These are phyloP conservation scores for Punctoribates punctum DNA, from an alignment of 2,888 invertebrate species.

Conservation along the genomic window DNA sequence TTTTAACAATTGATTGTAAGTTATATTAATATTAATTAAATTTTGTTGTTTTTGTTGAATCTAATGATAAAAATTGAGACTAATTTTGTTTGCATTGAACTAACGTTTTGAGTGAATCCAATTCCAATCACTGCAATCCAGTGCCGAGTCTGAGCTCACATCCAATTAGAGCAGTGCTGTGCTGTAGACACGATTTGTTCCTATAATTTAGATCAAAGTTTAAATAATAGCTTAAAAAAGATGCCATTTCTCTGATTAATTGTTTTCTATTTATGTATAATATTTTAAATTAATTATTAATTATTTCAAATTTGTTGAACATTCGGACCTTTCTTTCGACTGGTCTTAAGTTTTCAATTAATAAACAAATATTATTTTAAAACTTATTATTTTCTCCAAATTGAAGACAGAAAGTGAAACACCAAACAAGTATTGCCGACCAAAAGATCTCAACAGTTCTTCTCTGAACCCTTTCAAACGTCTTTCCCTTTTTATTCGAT, in stretches of 20 bases:
- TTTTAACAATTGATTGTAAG: constrained; percentile 17
- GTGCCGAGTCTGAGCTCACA: not conserved
- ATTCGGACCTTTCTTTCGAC: not conserved
- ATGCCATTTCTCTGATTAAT: not conserved
- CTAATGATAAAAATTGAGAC: constrained; percentile 10
- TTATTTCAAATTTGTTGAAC: constrained; percentile 25
- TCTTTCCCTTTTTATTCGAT: no score
- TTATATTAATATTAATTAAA: constrained; percentile 21
- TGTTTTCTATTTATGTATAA: not conserved
- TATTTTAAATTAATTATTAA: constrained; percentile 16
- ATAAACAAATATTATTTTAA: not conserved
- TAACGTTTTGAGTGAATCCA: constrained; percentile 33
- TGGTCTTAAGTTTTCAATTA: not conserved
- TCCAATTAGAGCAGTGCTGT: constrained; percentile 9
- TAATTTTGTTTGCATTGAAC: constrained; percentile 33
- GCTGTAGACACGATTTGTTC: constrained; percentile 1
- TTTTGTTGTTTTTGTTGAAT: constrained; percentile 24
- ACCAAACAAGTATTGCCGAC: no score
- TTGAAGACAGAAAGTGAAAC: no score
- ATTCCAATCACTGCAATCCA: constrained; percentile 22
- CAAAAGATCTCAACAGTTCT: not conserved
- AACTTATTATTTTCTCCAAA: not conserved
- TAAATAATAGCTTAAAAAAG: not conserved
- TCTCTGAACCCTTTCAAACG: no score
- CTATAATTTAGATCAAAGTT: not conserved